Conservation (phyloP, 2,888 invertebrate genomes). For the Aphelenchoides bicaudatus region DNA sequence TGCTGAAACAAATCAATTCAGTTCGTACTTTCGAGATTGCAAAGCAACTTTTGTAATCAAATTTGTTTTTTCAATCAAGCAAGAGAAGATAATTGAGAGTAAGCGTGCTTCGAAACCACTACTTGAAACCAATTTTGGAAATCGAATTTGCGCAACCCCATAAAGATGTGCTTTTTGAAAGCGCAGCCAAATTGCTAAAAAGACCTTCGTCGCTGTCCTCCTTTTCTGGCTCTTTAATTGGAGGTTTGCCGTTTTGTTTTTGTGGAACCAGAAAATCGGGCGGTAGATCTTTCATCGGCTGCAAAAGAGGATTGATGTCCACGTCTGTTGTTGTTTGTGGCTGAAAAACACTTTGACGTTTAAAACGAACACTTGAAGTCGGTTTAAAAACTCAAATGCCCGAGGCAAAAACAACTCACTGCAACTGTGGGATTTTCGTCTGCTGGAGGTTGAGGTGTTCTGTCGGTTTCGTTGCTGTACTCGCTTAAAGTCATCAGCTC, state of each 20-base stretch:
- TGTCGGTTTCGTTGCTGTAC: constrained; percentile 2
- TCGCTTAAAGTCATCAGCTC: background rate
- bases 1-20: constrained; percentile 46
- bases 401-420: too few species aligned
- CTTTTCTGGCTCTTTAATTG: background rate
- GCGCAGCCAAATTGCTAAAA: background rate
- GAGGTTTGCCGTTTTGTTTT: constrained; percentile 9
- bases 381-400: too few species aligned
- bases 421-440: background rate
- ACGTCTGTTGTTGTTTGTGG: too few species aligned
- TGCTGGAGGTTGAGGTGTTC: background rate
- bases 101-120: background rate
- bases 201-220: constrained; percentile 13
- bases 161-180: background rate
- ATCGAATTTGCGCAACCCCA: background rate
- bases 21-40: background rate
- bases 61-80: background rate
- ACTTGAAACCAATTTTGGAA: background rate
- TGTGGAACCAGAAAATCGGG: constrained; percentile 4
- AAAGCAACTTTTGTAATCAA: background rate
- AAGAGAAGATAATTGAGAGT: background rate
- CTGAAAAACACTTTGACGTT: too few species aligned
- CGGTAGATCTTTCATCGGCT: too few species aligned
- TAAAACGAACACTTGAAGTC: too few species aligned
- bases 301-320: too few species aligned